A percentile compares a stretch with the other conserved stretches of the same genome.
These are phyloP conservation scores for Sialis lutaria DNA, from an alignment of 2,888 invertebrate species.

Conservation along the genomic window DNA sequence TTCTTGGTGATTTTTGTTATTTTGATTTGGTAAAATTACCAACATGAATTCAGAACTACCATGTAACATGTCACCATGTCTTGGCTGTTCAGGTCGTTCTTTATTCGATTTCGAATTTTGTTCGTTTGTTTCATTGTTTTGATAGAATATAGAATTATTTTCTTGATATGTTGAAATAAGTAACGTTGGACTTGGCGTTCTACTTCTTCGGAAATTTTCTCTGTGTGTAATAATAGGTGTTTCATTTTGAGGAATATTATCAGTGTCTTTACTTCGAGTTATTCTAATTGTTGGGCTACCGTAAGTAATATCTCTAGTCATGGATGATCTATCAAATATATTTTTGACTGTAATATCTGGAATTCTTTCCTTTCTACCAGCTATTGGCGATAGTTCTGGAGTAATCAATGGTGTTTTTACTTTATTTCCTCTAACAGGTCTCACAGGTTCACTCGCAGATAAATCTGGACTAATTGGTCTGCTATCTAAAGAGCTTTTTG, in stretches of 20 bases:
- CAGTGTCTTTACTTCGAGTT: slow-evolving; percentile 1
- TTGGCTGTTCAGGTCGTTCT: slow-evolving; percentile 7
- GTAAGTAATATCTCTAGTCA: slow-evolving; percentile 32
- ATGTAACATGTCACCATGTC: slow-evolving; percentile 25
- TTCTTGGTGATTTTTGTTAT: slow-evolving; percentile 17
- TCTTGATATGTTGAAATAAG: slow-evolving; percentile 1
- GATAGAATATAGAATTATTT: slow-evolving; percentile 4
- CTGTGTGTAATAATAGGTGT: slow-evolving; percentile 3
- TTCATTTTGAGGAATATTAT: neutral
- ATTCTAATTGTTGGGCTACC: slow-evolving; percentile 20
- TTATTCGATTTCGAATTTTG: slow-evolving; percentile 4
- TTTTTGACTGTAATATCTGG: slow-evolving; percentile 17
- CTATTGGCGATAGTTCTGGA: slow-evolving; percentile 21
- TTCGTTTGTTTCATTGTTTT: neutral
- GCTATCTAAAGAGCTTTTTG: slow-evolving; percentile 12
- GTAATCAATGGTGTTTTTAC: slow-evolving; percentile 23
- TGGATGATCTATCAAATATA: slow-evolving; percentile 28
- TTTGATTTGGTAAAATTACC: slow-evolving; percentile 46
- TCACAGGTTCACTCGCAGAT: slow-evolving; percentile 4
- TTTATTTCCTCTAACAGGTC: slow-evolving; percentile 13
- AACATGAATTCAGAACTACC: slow-evolving; percentile 71
- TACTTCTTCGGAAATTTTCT: slow-evolving; percentile 5
- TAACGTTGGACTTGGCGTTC: slow-evolving; percentile 14
- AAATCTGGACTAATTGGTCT: slow-evolving; percentile 5
- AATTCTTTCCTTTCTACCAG: slow-evolving; percentile 14